These are phyloP conservation scores for Oreochromis aureus DNA, from an alignment of 2,113 vertebrate species.

Conservation along the genomic window DNA sequence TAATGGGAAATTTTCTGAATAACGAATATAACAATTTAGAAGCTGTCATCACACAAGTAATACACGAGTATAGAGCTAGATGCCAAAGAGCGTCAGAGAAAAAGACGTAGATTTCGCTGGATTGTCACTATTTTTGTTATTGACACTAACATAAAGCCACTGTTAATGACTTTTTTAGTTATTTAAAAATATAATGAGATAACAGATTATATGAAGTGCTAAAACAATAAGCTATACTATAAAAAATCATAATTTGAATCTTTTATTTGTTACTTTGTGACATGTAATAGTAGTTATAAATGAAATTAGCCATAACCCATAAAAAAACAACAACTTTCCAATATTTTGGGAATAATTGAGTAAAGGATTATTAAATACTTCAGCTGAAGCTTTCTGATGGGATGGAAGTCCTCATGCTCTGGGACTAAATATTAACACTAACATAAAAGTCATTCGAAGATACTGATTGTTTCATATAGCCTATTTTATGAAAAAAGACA, in stretches of 20 bases:
- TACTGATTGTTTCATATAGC: not conserved
- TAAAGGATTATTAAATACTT: not conserved
- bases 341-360: not conserved
- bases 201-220: no score
- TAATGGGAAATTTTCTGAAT: not conserved
- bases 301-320: not conserved
- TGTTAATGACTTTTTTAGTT: no score
- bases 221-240: no score
- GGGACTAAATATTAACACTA: not conserved
- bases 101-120: not conserved
- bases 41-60: fast-evolving
- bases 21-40: not conserved
- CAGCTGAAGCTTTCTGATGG: not conserved
- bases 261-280: no score
- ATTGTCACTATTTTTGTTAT: no score
- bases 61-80: not conserved
- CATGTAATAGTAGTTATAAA: no score
- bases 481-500: not conserved
- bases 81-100: not conserved
- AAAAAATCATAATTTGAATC: no score
- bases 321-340: not conserved
- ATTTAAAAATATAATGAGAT: no score
- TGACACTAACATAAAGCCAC: no score
- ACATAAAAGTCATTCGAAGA: not conserved
- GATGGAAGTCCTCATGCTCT: not conserved